These are phyloP conservation scores for Ascidia mentula DNA, from an alignment of 23 tunicate species.

Conservation along the genomic window DNA sequence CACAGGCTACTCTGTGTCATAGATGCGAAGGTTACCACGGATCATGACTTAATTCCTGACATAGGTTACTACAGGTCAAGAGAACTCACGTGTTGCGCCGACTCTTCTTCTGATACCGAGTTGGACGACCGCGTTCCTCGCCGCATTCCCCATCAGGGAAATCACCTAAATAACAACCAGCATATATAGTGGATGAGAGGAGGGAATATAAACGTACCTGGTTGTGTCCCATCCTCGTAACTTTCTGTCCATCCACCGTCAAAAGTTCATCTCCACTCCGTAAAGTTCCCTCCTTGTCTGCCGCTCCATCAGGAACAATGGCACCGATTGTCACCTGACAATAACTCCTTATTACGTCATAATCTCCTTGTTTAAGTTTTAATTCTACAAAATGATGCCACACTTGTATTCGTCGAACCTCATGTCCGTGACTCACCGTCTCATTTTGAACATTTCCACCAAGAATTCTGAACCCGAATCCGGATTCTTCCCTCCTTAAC, in stretches of 20 bases:
- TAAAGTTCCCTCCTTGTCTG: constrained; percentile 79
- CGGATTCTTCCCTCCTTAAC: constrained; percentile 75
- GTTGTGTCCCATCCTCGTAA: constrained; percentile 93
- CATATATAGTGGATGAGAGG: not conserved
- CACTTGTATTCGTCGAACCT: not conserved
- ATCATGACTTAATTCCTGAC: too few species aligned
- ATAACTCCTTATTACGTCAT: not conserved
- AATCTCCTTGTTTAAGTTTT: not conserved
- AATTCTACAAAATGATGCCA: not conserved
- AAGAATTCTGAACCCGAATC: constrained; percentile 94
- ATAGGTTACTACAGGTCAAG: not conserved
- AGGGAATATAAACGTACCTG: constrained; percentile 40
- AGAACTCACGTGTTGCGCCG: constrained; percentile 31
- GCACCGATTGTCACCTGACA: constrained; percentile 91
- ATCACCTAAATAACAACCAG: constrained; percentile 41
- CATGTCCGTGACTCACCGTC: constrained; percentile 24
- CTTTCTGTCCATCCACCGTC: constrained; percentile 85
- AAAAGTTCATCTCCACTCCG: constrained; percentile 82
- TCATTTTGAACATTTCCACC: constrained; percentile 85
- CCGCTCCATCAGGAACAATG: constrained; percentile 90
- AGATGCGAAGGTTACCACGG: too few species aligned
- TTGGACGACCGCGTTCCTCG: constrained; percentile 79
- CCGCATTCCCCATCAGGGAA: constrained; percentile 91
- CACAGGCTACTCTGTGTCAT: too few species aligned
- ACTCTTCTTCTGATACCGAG: constrained; percentile 77